phyloP scores from a whole-genome alignment of 2,888 invertebrate genomes.

The Mimachlamys varia region DNA sequence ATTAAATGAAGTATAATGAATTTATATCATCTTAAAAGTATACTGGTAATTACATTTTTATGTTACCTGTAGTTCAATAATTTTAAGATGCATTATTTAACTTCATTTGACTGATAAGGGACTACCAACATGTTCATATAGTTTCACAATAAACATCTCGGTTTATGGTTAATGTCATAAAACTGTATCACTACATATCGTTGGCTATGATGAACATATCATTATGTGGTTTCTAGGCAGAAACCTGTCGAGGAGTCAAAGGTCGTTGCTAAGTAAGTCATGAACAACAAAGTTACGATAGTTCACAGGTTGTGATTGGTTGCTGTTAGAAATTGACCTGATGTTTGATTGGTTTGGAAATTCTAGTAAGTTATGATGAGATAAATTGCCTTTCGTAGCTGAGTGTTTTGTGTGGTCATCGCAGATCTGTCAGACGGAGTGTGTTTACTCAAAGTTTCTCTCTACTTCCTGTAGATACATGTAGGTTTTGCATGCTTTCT shows the following conservation, averaged over 20 bases:
- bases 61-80: too few species aligned
- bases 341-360: not conserved
- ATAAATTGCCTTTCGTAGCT: not conserved
- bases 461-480: not conserved
- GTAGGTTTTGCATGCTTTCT: conserved; percentile 1
- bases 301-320: not conserved
- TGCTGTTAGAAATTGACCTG: not conserved
- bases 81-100: too few species aligned
- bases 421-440: not conserved
- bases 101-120: too few species aligned
- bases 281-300: not conserved
- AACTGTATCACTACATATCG: too few species aligned
- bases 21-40: too few species aligned
- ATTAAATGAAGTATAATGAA: too few species aligned
- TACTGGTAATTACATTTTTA: too few species aligned
- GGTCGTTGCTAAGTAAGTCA: not conserved
- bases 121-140: too few species aligned
- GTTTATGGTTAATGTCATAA: too few species aligned
- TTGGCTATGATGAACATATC: not conserved
- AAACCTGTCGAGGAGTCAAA: not conserved
- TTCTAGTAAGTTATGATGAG: not conserved
- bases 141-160: too few species aligned
- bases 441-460: not conserved
- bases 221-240: conserved; percentile 10
- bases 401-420: not conserved